Evolutionary conservation across 2,113 vertebrate genomes (phyloP).

Genomic region (Prolemur simus): DNA sequence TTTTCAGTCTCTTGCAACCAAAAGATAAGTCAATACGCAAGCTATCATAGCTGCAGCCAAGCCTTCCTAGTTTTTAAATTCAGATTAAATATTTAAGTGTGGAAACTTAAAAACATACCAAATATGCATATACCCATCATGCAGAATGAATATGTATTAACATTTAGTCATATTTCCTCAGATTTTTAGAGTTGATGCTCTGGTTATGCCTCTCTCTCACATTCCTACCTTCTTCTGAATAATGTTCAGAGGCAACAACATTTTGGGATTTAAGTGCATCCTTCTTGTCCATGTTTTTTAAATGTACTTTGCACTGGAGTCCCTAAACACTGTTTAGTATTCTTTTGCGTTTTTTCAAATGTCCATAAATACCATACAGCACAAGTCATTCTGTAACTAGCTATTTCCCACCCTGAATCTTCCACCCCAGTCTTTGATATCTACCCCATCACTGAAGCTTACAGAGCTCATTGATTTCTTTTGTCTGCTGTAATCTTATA

Average conservation of each 20-base stretch:
- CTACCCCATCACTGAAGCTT: not conserved
- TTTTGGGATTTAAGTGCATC: not conserved
- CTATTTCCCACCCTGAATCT: not conserved
- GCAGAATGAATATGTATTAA: not conserved
- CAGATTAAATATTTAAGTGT: not conserved
- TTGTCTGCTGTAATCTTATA: not conserved
- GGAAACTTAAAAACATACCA: not conserved
- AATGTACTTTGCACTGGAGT: not conserved
- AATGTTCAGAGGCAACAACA: not conserved
- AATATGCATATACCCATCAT: not conserved
- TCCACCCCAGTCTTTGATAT: not conserved
- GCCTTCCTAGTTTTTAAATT: not conserved
- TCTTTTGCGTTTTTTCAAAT: not conserved
- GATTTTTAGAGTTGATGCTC: not conserved
- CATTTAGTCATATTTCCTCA: not conserved
- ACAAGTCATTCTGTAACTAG: not conserved
- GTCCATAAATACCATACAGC: not conserved
- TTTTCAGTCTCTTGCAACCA: not conserved
- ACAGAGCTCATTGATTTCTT: not conserved
- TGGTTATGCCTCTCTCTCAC: not conserved
- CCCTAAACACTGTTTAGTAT: not conserved
- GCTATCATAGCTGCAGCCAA: not conserved
- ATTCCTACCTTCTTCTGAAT: not conserved
- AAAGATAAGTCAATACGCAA: not conserved
- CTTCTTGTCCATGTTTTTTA: not conserved